Evolutionary conservation across 2,797 vertebrate genomes (phyloP).

Genomic region (Malacoctenus gilli): DNA sequence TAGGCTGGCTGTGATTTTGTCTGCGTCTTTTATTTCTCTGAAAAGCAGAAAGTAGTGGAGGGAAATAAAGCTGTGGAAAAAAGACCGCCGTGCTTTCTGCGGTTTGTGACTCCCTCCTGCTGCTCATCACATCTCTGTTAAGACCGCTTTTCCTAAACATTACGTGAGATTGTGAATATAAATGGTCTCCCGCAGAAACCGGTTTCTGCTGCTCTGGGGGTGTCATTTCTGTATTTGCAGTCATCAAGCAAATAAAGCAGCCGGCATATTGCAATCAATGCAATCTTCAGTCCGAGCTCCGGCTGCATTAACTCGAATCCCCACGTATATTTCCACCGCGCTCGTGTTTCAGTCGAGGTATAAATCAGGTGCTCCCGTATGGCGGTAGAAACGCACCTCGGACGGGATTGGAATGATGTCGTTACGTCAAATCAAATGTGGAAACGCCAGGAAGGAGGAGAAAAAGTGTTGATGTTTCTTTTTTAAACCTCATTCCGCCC

Average conservation of each 20-base stretch:
- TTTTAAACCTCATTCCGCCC: constrained; percentile 8
- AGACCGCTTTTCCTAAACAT: constrained; percentile 13
- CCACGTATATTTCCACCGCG: constrained; percentile 12
- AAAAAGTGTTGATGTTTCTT: no score
- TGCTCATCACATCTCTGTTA: constrained; percentile 31
- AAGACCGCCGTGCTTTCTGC: constrained; percentile 3
- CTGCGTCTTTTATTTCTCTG: constrained; percentile 2
- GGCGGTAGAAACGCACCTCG: constrained; percentile 1
- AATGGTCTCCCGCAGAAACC: constrained; percentile 17
- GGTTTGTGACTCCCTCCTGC: constrained; percentile 7
- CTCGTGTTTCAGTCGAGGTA: constrained; percentile 9
- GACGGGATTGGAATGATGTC: constrained; percentile 39
- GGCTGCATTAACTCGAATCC: constrained; percentile 23
- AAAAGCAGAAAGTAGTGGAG: constrained; percentile 7
- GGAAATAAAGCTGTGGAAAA: constrained; percentile 11
- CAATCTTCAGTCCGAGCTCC: constrained; percentile 11
- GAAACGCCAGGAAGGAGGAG: no score
- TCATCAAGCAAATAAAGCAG: constrained; percentile 26
- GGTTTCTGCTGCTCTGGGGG: constrained; percentile 11
- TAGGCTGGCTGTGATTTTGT: background rate
- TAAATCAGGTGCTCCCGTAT: constrained; percentile 12
- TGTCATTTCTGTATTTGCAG: constrained; percentile 30
- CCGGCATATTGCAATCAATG: constrained; percentile 1
- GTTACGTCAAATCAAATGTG: constrained; percentile 34
- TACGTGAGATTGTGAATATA: constrained; percentile 25